Evolutionary conservation across 2,113 vertebrate genomes (phyloP).

Genomic region (Typhlomys cinereus): DNA sequence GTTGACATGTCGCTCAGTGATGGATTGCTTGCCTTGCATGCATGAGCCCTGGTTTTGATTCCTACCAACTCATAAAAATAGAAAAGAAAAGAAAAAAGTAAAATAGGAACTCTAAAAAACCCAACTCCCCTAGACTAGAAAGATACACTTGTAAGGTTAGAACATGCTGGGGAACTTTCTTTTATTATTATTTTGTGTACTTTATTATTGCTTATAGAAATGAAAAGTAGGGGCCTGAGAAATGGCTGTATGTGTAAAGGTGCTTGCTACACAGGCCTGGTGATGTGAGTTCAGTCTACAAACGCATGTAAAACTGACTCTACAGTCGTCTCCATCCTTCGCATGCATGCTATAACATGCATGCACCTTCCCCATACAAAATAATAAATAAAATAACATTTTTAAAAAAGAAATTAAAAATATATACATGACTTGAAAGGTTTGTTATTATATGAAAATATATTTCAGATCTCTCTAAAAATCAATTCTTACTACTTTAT

Average conservation of each 20-base stretch:
- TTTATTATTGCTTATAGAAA: neutral
- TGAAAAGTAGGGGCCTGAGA: too few relatives aligned
- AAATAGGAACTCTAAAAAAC: too few relatives aligned
- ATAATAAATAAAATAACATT: too few relatives aligned
- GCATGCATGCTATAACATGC: too few relatives aligned
- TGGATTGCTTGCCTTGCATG: neutral
- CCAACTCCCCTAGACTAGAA: neutral
- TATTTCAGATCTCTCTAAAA: neutral
- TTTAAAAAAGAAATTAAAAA: constrained; percentile 8
- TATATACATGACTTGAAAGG: neutral
- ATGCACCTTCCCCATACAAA: too few relatives aligned
- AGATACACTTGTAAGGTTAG: neutral
- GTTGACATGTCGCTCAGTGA: neutral
- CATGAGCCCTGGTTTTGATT: neutral
- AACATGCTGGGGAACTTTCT: neutral
- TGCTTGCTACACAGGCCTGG: too few relatives aligned
- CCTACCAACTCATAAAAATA: neutral
- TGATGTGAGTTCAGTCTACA: too few relatives aligned
- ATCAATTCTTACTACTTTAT: neutral
- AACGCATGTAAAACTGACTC: too few relatives aligned
- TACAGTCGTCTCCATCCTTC: too few relatives aligned
- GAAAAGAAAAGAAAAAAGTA: neutral
- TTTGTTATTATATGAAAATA: neutral
- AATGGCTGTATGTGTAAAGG: too few relatives aligned
- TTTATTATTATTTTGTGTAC: neutral